Evolutionary conservation across 92 coral and sea anemone genomes (phyloP).

Genomic region (Muricea muricata): DNA sequence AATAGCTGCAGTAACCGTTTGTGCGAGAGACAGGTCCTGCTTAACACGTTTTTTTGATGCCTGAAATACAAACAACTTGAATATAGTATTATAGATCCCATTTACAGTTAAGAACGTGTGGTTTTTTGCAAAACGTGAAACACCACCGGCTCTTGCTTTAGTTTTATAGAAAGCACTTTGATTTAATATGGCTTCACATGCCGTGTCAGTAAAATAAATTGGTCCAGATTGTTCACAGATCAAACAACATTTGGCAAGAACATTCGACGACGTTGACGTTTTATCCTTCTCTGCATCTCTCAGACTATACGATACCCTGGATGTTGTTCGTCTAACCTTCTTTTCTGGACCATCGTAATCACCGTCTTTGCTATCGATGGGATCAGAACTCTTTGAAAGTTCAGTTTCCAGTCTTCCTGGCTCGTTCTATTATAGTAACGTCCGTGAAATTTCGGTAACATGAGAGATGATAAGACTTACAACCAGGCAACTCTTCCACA

Average conservation of each 20-base stretch:
- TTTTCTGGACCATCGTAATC: too few relatives aligned
- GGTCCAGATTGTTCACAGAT: slow-evolving; percentile 8
- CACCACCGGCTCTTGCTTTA: too few relatives aligned
- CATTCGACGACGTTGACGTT: neutral
- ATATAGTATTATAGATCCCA: neutral
- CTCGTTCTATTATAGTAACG: too few relatives aligned
- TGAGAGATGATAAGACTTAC: neutral
- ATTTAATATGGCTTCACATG: neutral
- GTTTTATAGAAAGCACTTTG: too few relatives aligned
- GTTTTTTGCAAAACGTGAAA: too few relatives aligned
- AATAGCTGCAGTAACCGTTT: neutral
- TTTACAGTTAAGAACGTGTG: too few relatives aligned
- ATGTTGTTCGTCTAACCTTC: too few relatives aligned
- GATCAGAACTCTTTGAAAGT: too few relatives aligned
- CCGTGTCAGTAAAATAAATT: slow-evolving; percentile 1
- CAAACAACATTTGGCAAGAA: slow-evolving; percentile 27
- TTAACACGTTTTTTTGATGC: slow-evolving; percentile 5
- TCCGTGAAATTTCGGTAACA: slow-evolving; percentile 2
- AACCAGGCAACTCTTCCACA: neutral
- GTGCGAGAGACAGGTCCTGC: neutral
- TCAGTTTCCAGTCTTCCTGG: too few relatives aligned
- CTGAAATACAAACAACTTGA: neutral
- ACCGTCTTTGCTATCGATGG: too few relatives aligned
- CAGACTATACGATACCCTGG: neutral
- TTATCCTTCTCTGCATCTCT: neutral